Conservation (phyloP, 2,888 invertebrate genomes). For the Caenorhabditis sp. region DNA sequence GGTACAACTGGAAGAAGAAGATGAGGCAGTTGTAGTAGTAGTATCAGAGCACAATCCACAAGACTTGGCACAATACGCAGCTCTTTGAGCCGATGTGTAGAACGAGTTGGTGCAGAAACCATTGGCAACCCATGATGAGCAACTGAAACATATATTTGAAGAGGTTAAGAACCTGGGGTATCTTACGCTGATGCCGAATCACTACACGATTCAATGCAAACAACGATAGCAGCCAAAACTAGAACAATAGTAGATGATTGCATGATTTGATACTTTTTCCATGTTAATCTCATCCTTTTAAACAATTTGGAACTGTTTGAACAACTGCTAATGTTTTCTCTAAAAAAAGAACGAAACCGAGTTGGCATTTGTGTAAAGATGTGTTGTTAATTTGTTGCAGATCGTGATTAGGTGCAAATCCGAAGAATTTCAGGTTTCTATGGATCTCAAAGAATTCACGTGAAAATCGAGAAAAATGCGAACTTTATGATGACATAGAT, state of each 20-base stretch:
- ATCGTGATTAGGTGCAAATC: no score
- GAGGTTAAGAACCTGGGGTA: no score
- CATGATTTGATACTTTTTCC: not conserved
- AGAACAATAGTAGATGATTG: not conserved
- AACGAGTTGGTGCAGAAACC: slow-evolving; percentile 32
- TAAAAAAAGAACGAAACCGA: not conserved
- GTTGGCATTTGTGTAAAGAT: no score
- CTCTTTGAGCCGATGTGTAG: slow-evolving; percentile 25
- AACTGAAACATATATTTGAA: not conserved
- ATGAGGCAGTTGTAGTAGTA: not conserved
- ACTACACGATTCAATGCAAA: not conserved
- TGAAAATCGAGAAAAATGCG: not conserved
- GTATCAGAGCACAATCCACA: slow-evolving; percentile 17
- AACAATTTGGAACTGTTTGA: not conserved
- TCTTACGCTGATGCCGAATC: not conserved
- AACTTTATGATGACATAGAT: not conserved
- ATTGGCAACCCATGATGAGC: slow-evolving; percentile 16
- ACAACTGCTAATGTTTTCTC: not conserved
- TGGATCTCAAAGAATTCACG: not conserved
- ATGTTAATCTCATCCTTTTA: not conserved
- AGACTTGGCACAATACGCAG: slow-evolving; percentile 14
- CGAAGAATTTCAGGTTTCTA: no score
- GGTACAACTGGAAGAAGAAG: not conserved
- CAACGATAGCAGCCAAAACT: not conserved
- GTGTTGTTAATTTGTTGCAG: no score